phyloP scores from a whole-genome alignment of 2,888 invertebrate genomes.

The Andrena fulva region DNA sequence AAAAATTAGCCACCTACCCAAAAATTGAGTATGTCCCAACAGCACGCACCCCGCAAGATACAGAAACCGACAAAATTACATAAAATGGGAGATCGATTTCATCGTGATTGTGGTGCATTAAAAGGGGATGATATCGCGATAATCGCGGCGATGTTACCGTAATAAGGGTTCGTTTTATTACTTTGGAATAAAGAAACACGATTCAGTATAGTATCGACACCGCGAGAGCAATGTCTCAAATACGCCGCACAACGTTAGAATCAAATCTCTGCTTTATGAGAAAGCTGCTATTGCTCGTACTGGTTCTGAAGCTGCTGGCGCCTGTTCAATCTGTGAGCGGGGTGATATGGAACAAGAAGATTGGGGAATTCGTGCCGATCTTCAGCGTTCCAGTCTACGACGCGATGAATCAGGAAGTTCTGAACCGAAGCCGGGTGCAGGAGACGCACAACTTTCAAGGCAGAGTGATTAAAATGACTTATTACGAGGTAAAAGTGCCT shows the following conservation, averaged over 20 bases:
- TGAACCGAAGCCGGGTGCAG: slow-evolving; percentile 10
- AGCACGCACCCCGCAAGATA: not conserved
- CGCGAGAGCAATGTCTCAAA: not conserved
- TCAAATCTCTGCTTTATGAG: slow-evolving; percentile 22
- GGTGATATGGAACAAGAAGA: slow-evolving; percentile 54
- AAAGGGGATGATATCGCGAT: not conserved
- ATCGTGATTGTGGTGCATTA: not conserved
- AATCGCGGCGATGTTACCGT: not conserved
- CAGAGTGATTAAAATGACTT: slow-evolving; percentile 45
- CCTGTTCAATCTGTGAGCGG: slow-evolving; percentile 34
- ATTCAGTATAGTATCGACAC: not conserved
- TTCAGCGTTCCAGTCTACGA: slow-evolving; percentile 36
- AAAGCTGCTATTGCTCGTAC: slow-evolving; percentile 21
- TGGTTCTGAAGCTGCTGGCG: not conserved
- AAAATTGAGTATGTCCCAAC: no score
- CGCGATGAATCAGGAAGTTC: slow-evolving; percentile 10
- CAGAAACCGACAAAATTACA: not conserved
- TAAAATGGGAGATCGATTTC: not conserved
- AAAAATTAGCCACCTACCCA: no score
- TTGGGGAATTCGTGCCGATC: slow-evolving; percentile 54
- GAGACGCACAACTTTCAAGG: slow-evolving; percentile 62
- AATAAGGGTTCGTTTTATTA: not conserved
- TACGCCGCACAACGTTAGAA: not conserved
- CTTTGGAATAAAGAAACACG: not conserved
- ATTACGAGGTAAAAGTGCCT: slow-evolving; percentile 60